A percentile compares a stretch with the other conserved stretches of the same genome.
Conservation (phyloP, 2,113 vertebrate genomes). For the Stegastes partitus region DNA sequence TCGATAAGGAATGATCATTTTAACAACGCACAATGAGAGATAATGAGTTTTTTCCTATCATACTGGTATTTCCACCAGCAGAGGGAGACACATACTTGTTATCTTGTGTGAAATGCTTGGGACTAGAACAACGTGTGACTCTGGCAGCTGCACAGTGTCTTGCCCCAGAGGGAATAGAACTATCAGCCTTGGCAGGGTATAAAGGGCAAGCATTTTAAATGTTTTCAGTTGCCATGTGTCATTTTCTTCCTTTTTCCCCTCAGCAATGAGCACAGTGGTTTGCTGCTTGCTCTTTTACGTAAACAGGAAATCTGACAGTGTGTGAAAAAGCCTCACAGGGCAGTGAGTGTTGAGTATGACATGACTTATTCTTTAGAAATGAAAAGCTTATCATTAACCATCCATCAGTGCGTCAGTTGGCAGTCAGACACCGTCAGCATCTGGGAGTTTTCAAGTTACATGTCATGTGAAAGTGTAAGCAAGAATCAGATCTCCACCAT, state of each 20-base stretch:
- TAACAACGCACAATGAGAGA: neutral
- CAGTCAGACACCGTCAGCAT: conserved; percentile 12
- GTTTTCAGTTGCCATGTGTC: neutral
- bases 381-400: neutral
- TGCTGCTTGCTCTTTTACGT: conserved; percentile 27
- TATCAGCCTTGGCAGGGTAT: neutral
- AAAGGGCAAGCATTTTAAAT: neutral
- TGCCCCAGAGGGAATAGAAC: neutral
- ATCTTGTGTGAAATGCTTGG: neutral
- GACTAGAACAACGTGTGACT: neutral
- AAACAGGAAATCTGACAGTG: conserved; percentile 56
- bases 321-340: conserved; percentile 14
- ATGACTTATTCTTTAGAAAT: conserved; percentile 17
- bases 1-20: too few relatives aligned
- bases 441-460: neutral
- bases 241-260: conserved; percentile 12
- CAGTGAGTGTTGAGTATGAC: conserved; percentile 1
- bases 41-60: neutral
- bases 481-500: neutral
- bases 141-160: neutral
- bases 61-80: neutral
- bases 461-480: conserved; percentile 1
- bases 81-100: neutral
- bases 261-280: conserved; percentile 22
- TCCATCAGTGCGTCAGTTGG: conserved; percentile 20